Evolutionary conservation across 2,113 vertebrate species (phyloP).

Genomic region (Platysteira castanea): DNA sequence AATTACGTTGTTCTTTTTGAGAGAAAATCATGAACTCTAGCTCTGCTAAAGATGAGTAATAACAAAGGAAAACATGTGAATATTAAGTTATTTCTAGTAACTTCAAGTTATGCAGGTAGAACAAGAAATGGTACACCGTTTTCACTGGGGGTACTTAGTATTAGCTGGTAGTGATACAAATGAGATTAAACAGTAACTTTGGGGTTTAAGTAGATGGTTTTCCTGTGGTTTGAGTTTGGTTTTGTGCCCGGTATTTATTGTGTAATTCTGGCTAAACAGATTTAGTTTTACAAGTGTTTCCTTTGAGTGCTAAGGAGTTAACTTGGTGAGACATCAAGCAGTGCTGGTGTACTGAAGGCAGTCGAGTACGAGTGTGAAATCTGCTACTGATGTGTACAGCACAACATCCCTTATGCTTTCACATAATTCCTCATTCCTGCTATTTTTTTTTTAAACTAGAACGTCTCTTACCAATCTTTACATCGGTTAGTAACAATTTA

Average conservation of each 20-base stretch:
- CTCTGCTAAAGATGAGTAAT: not conserved
- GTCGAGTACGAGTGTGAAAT: not conserved
- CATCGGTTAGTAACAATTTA: constrained; percentile 37
- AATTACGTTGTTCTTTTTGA: not conserved
- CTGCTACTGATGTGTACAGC: not conserved
- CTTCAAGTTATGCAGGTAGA: not conserved
- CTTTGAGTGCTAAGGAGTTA: not conserved
- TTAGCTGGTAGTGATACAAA: not conserved
- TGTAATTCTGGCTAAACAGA: not conserved
- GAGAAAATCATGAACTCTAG: not conserved
- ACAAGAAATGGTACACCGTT: not conserved
- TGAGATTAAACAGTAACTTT: not conserved
- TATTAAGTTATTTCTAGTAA: not conserved
- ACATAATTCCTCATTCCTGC: not conserved
- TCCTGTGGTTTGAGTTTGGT: not conserved
- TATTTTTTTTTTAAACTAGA: not conserved
- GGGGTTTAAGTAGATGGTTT: not conserved
- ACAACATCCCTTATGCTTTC: not conserved
- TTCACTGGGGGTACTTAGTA: not conserved
- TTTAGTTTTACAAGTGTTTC: not conserved
- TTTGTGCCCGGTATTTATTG: not conserved
- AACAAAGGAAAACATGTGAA: not conserved
- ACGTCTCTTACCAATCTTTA: constrained; percentile 17
- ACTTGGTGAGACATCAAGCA: not conserved
- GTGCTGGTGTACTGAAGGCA: not conserved